Percentiles rank a stretch among this genome's conserved stretches.
These are phyloP conservation scores for Temnothorax longispinosus DNA, from an alignment of 1,140 invertebrate genomes.

Conservation along the genomic window DNA sequence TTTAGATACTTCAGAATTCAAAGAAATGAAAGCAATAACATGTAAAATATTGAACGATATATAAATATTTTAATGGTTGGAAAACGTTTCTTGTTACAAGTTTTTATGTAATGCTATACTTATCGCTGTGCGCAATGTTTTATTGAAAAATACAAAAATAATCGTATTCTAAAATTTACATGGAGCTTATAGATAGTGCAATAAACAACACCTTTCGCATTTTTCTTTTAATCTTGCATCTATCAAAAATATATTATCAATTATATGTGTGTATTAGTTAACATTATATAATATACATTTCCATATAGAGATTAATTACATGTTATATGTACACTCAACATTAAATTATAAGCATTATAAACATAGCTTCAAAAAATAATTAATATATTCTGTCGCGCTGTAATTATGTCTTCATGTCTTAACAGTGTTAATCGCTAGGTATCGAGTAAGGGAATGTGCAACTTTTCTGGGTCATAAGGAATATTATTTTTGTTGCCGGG, in stretches of 20 bases:
- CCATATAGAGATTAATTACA: not conserved
- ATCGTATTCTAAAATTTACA: not conserved
- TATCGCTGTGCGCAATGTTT: too few relatives aligned
- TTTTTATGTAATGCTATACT: too few relatives aligned
- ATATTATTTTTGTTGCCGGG: slow-evolving; percentile 77
- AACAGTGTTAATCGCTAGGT: not conserved
- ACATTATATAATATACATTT: not conserved
- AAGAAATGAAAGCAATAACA: too few relatives aligned
- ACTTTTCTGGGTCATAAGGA: slow-evolving; percentile 69
- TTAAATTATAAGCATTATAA: not conserved
- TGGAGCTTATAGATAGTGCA: not conserved
- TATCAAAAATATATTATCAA: slow-evolving; percentile 25
- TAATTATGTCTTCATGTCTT: not conserved
- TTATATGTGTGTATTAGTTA: not conserved
- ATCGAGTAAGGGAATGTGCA: slow-evolving; percentile 70
- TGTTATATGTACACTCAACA: not conserved
- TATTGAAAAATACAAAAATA: not conserved
- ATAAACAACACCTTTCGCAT: not conserved
- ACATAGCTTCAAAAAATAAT: not conserved
- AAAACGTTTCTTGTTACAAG: too few relatives aligned
- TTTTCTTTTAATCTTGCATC: not conserved
- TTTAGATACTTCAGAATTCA: too few relatives aligned
- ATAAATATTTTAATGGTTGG: too few relatives aligned
- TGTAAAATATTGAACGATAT: too few relatives aligned
- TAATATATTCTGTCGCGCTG: not conserved